Conservation (phyloP, 35 echinoderm and acorn worm genomes). For the Chiridota heheva region DNA sequence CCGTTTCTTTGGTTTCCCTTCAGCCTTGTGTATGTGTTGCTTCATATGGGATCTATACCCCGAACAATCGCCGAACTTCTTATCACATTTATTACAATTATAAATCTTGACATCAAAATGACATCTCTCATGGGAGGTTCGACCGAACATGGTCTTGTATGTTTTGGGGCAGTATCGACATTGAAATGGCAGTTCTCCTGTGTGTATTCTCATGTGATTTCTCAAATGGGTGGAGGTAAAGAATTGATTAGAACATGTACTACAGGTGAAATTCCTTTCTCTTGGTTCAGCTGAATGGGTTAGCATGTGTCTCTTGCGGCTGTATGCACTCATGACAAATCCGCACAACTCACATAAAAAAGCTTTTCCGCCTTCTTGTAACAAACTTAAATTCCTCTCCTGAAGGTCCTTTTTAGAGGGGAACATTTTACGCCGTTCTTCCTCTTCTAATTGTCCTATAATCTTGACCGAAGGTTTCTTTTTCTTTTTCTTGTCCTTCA, state of each 20-base stretch:
- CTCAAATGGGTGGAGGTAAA: not conserved
- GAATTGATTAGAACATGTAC: not conserved
- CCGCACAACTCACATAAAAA: conserved; percentile 21
- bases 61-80: not conserved
- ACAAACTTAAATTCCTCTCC: not conserved
- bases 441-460: conserved; percentile 21
- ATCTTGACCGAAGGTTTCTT: too few relatives aligned
- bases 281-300: not conserved
- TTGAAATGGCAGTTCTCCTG: not conserved
- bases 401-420: not conserved
- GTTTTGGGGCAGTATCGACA: conserved; percentile 20
- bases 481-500: too few relatives aligned
- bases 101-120: conserved; percentile 7
- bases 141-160: not conserved
- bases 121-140: conserved; percentile 5
- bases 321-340: not conserved
- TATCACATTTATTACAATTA: not conserved
- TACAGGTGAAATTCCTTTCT: not conserved
- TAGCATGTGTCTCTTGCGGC: not conserved
- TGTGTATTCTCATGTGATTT: conserved; percentile 1
- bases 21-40: too few relatives aligned
- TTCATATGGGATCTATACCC: not conserved
- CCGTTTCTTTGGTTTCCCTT: too few relatives aligned
- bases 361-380: not conserved
- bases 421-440: conserved; percentile 18